phyloP scores from a whole-genome alignment of 2,113 vertebrate genomes.

The Toxostoma redivivum region DNA sequence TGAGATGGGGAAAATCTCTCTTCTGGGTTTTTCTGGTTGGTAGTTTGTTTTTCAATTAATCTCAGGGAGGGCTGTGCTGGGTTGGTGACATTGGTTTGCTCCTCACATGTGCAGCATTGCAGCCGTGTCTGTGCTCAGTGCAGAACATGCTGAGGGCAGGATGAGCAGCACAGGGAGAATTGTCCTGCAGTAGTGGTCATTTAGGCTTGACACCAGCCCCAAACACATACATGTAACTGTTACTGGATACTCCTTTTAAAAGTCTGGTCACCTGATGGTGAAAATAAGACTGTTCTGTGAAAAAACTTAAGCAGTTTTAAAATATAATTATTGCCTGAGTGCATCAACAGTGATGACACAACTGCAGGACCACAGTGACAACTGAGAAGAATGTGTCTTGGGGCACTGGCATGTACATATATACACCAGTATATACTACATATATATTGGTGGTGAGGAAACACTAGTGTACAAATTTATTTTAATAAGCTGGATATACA shows the following conservation, averaged over 20 bases:
- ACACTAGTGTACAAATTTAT: not conserved
- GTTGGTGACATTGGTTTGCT: conserved; percentile 10
- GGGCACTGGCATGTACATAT: not conserved
- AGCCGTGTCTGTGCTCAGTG: not conserved
- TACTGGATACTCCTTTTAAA: not conserved
- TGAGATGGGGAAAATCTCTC: conserved; percentile 63
- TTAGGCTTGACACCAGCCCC: not conserved
- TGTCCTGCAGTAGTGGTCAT: not conserved
- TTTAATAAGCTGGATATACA: not conserved
- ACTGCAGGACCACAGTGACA: not conserved
- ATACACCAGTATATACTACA: not conserved
- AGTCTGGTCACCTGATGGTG: not conserved
- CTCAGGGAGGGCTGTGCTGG: not conserved
- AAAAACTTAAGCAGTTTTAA: not conserved
- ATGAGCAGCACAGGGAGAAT: not conserved
- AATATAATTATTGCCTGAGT: not conserved
- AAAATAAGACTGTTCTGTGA: not conserved
- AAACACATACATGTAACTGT: not conserved
- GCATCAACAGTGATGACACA: not conserved
- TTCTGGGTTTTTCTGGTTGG: conserved; percentile 48
- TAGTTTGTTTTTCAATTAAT: conserved; percentile 63
- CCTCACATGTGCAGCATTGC: not conserved
- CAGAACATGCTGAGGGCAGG: not conserved
- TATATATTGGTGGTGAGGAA: not conserved
- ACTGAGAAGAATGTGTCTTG: not conserved